Evolutionary conservation across 2,888 invertebrate species (phyloP).

Genomic region (Oconnorella tubifera): DNA sequence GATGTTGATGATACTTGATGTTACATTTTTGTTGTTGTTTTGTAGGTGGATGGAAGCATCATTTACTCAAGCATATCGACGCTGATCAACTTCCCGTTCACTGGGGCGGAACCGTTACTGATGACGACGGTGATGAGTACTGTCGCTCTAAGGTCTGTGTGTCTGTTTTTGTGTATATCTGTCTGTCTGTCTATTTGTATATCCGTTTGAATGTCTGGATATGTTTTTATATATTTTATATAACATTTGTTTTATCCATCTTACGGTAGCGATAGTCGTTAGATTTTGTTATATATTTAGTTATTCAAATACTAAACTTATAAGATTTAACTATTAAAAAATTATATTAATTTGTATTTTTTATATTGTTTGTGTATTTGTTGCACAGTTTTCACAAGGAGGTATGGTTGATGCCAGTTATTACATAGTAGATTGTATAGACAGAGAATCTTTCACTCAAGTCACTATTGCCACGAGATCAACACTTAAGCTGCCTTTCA

Average conservation of each 20-base stretch:
- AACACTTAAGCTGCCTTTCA: slow-evolving; percentile 70
- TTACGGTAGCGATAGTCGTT: too few species aligned
- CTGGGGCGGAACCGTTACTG: slow-evolving; percentile 32
- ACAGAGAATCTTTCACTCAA: slow-evolving; percentile 62
- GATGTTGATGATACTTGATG: too few species aligned
- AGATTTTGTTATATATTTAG: too few species aligned
- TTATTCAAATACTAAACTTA: too few species aligned
- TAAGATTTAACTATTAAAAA: too few species aligned
- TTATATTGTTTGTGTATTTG: too few species aligned
- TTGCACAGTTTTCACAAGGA: slow-evolving; percentile 69
- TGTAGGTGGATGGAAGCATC: slow-evolving; percentile 29
- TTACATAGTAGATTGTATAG: slow-evolving; percentile 57
- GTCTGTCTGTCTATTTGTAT: too few species aligned
- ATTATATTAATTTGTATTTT: too few species aligned
- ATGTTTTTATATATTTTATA: too few species aligned
- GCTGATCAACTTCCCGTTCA: slow-evolving; percentile 29
- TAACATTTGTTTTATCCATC: too few species aligned
- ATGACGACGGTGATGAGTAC: slow-evolving; percentile 20
- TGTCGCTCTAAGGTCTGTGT: neutral
- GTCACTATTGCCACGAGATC: slow-evolving; percentile 74
- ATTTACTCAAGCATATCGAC: slow-evolving; percentile 28
- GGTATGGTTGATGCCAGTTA: slow-evolving; percentile 78
- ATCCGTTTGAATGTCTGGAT: neutral
- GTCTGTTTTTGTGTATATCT: too few species aligned
- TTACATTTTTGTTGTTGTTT: neutral